Base-by-base conservation (phyloP, 2,797 vertebrate species). In the Clarias laeviceps region DNA sequence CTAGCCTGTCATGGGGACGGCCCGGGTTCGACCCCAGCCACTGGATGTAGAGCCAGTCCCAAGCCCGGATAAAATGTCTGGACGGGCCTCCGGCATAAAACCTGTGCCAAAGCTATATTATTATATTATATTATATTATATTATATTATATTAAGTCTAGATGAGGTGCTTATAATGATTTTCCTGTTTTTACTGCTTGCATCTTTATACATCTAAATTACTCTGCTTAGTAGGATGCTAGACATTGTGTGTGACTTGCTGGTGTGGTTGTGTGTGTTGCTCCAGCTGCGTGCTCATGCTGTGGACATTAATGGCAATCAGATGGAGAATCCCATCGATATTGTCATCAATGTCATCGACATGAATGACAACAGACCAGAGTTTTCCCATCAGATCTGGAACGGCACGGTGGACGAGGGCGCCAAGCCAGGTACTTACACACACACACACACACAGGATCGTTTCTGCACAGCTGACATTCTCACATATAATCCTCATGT, bases 311-410 rank as follows among this genome's bases (percentile, higher is more conserved):
- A 99, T 57, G 98, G 98, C 82, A 99, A 99, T 91, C 98, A 99
- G 90, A 97, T 99, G 93, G 98, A 99, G 93, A 99, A 98, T 89
- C 98, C 98, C n/a, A 98, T 99, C 70, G 98, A 99, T 91, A 99
- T 99, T 17, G 96, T 98, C 91, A 98, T 99, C 91, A 99, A 99
- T 50, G 97, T 99, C 64, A 99, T 99, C 77, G 98, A 99, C 92
- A 97, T 97, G 96, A 99, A 99, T 50, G 98, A 99, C 92, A 99
- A 99, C 90, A 95, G 98, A 85, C 98, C 98, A 0, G 98, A 99
- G 93, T 99, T 99, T 90, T 93, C 96, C 34, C 96, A 98, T 91
- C 96, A 95, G 84, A 93, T 96, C 90, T 99, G 97, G 95, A 99
- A 99, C 12, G 98, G 98, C n/a, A 96, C 97, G 1, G 97, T 99